Percentiles rank a stretch among this genome's conserved stretches.
phyloP scores from a whole-genome alignment of 2,888 invertebrate genomes.

The Norana najaformis region DNA sequence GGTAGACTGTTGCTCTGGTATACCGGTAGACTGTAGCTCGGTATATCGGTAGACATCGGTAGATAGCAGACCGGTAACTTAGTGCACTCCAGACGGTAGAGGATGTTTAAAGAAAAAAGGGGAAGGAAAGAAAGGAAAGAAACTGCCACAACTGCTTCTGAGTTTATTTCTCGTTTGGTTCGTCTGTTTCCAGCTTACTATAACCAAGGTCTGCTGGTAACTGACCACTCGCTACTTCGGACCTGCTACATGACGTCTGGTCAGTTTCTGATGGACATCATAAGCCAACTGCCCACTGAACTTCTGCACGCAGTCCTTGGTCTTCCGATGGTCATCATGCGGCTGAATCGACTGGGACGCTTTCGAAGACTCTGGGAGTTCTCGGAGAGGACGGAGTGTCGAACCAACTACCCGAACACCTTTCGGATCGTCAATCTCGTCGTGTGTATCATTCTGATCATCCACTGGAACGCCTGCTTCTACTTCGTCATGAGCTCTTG shows the following conservation, averaged over 20 bases:
- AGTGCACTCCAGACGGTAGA: too few species aligned
- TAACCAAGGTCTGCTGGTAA: slow-evolving; percentile 63
- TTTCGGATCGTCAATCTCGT: slow-evolving; percentile 60
- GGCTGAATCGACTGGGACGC: slow-evolving; percentile 78
- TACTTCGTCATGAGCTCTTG: slow-evolving; percentile 58
- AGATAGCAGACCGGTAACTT: too few species aligned
- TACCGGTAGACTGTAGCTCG: too few species aligned
- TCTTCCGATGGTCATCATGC: slow-evolving; percentile 68
- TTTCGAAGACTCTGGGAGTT: slow-evolving; percentile 84
- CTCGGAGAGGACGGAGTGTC: slow-evolving; percentile 90
- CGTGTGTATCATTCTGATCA: slow-evolving; percentile 60
- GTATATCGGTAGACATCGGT: too few species aligned
- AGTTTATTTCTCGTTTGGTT: too few species aligned
- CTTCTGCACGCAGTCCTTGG: slow-evolving; percentile 36
- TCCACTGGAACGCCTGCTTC: slow-evolving; percentile 63
- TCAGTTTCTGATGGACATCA: slow-evolving; percentile 60
- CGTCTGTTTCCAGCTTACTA: slow-evolving; percentile 56
- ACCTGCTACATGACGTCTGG: slow-evolving; percentile 55
- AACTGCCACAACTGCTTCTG: too few species aligned
- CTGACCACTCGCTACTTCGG: slow-evolving; percentile 55
- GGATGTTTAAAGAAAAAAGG: too few species aligned
- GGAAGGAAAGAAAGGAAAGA: too few species aligned
- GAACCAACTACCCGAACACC: slow-evolving; percentile 85
- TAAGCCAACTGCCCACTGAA: slow-evolving; percentile 65
- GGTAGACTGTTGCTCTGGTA: too few species aligned